phyloP scores from a whole-genome alignment of 2,888 invertebrate species.

The Tinea trinotella region DNA sequence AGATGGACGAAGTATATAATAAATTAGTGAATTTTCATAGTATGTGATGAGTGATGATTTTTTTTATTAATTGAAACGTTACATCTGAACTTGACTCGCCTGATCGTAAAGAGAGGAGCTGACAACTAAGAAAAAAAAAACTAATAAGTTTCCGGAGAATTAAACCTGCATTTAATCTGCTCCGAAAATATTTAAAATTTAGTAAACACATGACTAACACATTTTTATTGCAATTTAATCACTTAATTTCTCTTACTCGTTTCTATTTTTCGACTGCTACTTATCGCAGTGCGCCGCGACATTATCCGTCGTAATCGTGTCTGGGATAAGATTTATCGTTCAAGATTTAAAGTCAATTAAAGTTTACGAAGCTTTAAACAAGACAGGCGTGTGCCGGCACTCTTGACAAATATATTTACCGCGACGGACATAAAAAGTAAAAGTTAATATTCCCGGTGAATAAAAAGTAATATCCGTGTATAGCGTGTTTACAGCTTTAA shows the following conservation, averaged over 20 bases:
- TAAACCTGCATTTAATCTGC: no score
- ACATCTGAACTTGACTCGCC: no score
- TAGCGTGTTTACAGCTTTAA: conserved; percentile 2
- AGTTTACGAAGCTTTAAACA: conserved; percentile 33
- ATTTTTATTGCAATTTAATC: not conserved
- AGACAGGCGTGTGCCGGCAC: conserved; percentile 25
- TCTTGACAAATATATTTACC: conserved; percentile 40
- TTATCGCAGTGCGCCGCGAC: not conserved
- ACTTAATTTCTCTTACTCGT: not conserved
- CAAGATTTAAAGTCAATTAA: conserved; percentile 43
- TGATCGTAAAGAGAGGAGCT: no score
- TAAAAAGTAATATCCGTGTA: conserved; percentile 12
- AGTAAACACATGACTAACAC: not conserved
- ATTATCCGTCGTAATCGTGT: conserved; percentile 25
- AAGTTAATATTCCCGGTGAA: conserved; percentile 29
- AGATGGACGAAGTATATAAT: no score
- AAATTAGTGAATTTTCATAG: no score
- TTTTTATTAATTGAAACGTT: no score
- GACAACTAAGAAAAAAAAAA: no score
- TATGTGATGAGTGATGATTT: no score
- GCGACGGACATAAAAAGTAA: conserved; percentile 27
- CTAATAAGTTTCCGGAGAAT: no score
- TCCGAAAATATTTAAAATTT: no score
- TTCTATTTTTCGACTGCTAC: conserved; percentile 2
- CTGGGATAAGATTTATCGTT: conserved; percentile 37